These are phyloP conservation scores for Drosophila busckii DNA, from an alignment of 1,140 invertebrate species.

Conservation along the genomic window DNA sequence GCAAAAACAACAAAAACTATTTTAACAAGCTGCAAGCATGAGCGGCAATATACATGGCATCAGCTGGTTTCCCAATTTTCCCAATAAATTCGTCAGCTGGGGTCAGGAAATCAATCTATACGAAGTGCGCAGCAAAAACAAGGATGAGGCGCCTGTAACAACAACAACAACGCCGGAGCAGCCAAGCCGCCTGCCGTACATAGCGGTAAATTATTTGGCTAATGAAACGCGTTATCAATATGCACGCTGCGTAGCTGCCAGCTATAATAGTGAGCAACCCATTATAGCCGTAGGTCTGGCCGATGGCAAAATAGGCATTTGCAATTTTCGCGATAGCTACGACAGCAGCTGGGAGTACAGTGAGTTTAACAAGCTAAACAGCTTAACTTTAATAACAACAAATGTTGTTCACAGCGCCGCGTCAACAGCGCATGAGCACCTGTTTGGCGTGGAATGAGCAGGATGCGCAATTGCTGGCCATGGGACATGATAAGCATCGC, in stretches of 20 bases:
- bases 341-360: conserved; percentile 76
- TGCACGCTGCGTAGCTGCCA: conserved; percentile 70
- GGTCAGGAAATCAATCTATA: conserved; percentile 91
- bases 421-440: conserved; percentile 90
- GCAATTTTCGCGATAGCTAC: conserved; percentile 86
- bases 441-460: conserved; percentile 93
- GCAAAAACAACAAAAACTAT: conserved; percentile 12
- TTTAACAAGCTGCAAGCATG: conserved; percentile 45
- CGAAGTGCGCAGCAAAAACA: conserved; percentile 82
- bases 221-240: conserved; percentile 75
- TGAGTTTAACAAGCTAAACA: conserved; percentile 8
- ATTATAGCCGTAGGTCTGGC: conserved; percentile 91
- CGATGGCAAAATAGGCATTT: conserved; percentile 91
- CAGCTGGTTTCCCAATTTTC: conserved; percentile 88
- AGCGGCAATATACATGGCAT: conserved; percentile 83
- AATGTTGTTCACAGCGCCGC: conserved; percentile 82
- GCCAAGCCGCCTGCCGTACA: conserved; percentile 62
- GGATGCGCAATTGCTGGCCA: conserved; percentile 90
- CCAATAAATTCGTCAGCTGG: conserved; percentile 91
- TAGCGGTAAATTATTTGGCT: conserved; percentile 60
- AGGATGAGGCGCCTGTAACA: no score
- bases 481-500: conserved; percentile 91
- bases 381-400: not conserved
- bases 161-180: no score
- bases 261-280: conserved; percentile 81